Evolutionary conservation across 2,888 invertebrate genomes (phyloP).

Genomic region (Polia nebulosa): DNA sequence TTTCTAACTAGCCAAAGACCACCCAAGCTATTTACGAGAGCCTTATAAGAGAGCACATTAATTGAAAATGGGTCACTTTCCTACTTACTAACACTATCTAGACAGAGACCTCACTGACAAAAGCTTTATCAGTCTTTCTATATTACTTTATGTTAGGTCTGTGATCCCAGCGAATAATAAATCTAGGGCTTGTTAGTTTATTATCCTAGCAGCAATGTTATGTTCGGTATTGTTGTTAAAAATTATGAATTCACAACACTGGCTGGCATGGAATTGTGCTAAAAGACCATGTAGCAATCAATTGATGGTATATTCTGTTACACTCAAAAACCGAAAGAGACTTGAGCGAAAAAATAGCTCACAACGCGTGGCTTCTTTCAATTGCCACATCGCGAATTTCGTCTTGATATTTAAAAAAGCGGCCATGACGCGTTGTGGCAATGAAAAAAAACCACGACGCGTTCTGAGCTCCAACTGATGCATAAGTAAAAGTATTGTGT

Average conservation of each 20-base stretch:
- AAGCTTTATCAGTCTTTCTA: slow-evolving; percentile 40
- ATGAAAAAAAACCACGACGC: too few relatives aligned
- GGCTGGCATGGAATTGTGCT: too few relatives aligned
- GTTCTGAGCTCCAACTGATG: too few relatives aligned
- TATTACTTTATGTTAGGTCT: slow-evolving; percentile 53
- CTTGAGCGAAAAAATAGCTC: too few relatives aligned
- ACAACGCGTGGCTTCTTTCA: too few relatives aligned
- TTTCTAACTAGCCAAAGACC: not conserved
- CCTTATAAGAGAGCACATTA: not conserved
- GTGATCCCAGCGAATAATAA: slow-evolving; percentile 52
- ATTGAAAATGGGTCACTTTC: slow-evolving; percentile 40
- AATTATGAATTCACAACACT: not conserved
- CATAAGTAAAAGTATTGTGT: too few relatives aligned
- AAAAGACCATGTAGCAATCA: too few relatives aligned
- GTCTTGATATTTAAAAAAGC: too few relatives aligned
- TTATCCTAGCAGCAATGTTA: not conserved
- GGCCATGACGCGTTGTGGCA: too few relatives aligned
- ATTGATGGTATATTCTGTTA: too few relatives aligned
- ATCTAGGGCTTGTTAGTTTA: slow-evolving; percentile 29
- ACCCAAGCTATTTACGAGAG: slow-evolving; percentile 11
- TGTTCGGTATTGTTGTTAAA: not conserved
- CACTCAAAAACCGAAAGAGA: too few relatives aligned
- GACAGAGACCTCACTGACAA: slow-evolving; percentile 29
- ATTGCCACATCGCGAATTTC: too few relatives aligned
- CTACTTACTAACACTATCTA: slow-evolving; percentile 13